A percentile compares a stretch with the other conserved stretches of the same genome.
Evolutionary conservation across 2,888 invertebrate genomes (phyloP).

Genomic region (Callinectes sapidus): DNA sequence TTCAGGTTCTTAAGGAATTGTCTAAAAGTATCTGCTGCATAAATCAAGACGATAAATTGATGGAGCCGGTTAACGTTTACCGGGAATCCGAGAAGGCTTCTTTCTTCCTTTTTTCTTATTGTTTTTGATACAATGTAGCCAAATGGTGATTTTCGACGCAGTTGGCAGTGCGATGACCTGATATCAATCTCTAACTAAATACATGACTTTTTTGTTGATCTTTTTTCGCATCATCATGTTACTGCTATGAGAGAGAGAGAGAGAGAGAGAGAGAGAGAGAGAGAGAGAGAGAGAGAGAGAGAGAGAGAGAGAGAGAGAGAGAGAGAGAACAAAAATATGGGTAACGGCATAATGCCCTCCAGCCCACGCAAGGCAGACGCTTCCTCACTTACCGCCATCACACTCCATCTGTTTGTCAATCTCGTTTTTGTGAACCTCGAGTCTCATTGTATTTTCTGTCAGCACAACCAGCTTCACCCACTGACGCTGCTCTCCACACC

Average conservation of each 20-base stretch:
- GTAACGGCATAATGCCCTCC: background rate
- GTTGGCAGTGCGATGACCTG: background rate
- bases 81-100: background rate
- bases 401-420: background rate
- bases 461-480: background rate
- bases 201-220: background rate
- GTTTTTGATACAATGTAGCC: background rate
- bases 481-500: background rate
- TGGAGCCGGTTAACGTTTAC: background rate
- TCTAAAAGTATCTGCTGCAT: background rate
- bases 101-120: background rate
- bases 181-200: no score
- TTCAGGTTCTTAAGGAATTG: background rate
- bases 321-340: background rate
- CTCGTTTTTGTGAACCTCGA: background rate
- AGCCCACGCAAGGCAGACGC: background rate
- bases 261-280: slow-evolving; percentile 1
- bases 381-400: background rate
- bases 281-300: slow-evolving; percentile 1
- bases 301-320: background rate
- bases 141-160: background rate
- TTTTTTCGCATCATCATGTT: background rate
- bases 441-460: background rate
- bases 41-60: background rate
- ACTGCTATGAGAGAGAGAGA: background rate